Base-by-base conservation (phyloP, 2,888 invertebrate genomes). In the Operophtera brumata region DNA sequence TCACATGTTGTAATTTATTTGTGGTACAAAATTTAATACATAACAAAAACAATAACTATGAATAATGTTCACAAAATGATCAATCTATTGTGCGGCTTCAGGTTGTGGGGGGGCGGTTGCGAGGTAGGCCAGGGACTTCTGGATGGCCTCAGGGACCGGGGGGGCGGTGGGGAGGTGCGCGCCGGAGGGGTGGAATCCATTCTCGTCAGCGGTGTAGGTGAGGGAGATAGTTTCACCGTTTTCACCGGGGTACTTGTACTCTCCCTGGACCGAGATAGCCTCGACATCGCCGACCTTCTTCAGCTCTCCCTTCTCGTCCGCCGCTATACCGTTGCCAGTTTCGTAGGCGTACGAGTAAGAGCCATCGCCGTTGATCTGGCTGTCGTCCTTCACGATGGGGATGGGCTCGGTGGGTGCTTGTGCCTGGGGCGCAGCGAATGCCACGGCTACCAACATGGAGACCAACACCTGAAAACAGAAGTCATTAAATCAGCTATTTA, bases 131-230 rank as follows among this genome's bases (percentile, higher is more conserved):
- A 94, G 81, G 13, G 94, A 92, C 54, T 92, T 91, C 71, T 93
- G 92, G 67, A 94, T 94, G 58, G 93, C 92, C 51, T 91, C 92
- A 20, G 94, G 94, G 54, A 94, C 93, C 64, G 94, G 94, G 34
- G 94, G 94, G 7, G 94, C 91, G 8, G 92, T 92, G 28, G 93
- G 93, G n/a, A 93, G 76, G 67, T 93, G 93, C 8, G 88, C 91
- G 2, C 92, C 92, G 65, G 84, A 90, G 0, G 94, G 93, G 72
- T 93, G 93, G 90, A 91, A 94, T 14, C 94, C 94, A 65, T 94
- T 94, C 75, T 94, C 94, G 65, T 94, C 94, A 61, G 94, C 94
- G 36, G 91, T 86, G 80, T 94, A 94, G 0, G 92, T 91, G 61
- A 94, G 73, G 61, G 92, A 91, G 71, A 93, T 93, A 62, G 91